Evolutionary conservation across 92 coral and sea anemone genomes (phyloP).

Genomic region (Epizoanthus fatuus): DNA sequence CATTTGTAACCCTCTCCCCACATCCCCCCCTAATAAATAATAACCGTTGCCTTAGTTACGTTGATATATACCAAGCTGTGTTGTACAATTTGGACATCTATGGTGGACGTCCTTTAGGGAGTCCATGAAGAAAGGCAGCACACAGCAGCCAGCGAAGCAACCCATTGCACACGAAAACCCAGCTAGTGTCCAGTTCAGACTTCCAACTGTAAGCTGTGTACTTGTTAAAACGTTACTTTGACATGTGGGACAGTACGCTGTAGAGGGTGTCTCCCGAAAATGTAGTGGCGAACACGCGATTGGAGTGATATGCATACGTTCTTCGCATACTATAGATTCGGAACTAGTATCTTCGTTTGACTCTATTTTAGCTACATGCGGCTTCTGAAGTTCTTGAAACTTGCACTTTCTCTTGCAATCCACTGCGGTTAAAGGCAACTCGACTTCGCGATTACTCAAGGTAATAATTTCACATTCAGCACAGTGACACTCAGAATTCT

Average conservation of each 20-base stretch:
- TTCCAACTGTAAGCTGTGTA: not conserved
- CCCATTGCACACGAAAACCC: constrained; percentile 14
- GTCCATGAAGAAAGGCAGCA: constrained; percentile 15
- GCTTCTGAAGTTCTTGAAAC: too few species aligned
- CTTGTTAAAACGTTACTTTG: not conserved
- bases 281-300: not conserved
- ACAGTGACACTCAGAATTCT: too few species aligned
- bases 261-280: not conserved
- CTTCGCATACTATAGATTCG: not conserved
- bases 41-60: not conserved
- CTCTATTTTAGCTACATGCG: too few species aligned
- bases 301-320: not conserved
- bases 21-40: too few species aligned
- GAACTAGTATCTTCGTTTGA: not conserved
- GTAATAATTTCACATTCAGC: too few species aligned
- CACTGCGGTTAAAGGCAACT: too few species aligned
- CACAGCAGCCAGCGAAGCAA: constrained; percentile 8
- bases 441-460: too few species aligned
- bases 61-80: not conserved
- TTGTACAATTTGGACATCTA: constrained; percentile 4
- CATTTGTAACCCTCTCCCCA: too few species aligned
- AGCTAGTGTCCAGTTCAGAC: constrained; percentile 4
- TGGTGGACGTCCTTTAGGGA: constrained; percentile 25
- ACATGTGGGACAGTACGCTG: not conserved
- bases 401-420: too few species aligned